Percentiles rank a stretch among this genome's conserved stretches.
Evolutionary conservation across 2,113 vertebrate genomes (phyloP).

Genomic region (Aphyosemion australe): DNA sequence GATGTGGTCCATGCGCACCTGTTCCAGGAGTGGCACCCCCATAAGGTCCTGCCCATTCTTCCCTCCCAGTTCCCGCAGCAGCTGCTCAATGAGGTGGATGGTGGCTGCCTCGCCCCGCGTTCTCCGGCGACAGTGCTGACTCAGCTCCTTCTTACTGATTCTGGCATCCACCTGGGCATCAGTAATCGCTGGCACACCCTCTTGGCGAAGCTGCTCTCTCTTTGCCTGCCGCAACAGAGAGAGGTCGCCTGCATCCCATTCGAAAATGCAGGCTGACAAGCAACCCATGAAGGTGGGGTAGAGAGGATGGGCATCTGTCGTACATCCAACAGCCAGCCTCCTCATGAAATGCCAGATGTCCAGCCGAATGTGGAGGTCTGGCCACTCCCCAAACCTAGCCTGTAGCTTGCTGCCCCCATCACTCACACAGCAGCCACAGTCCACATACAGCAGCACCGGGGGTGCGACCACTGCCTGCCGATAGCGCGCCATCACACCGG

Average conservation of each 20-base stretch:
- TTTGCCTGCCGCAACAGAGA: not conserved
- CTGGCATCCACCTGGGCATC: not conserved
- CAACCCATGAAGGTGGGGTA: not conserved
- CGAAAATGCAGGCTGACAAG: not conserved
- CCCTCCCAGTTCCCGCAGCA: not conserved
- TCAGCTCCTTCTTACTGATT: not conserved
- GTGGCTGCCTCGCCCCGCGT: not conserved
- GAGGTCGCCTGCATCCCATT: not conserved
- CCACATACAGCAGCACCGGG: not conserved
- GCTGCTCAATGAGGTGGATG: not conserved
- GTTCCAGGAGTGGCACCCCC: not conserved
- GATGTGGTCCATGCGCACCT: too few species aligned
- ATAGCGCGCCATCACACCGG: not conserved
- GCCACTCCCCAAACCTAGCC: not conserved
- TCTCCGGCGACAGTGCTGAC: not conserved
- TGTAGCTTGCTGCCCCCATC: not conserved
- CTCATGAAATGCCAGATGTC: slow-evolving; percentile 12
- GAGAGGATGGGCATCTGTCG: not conserved
- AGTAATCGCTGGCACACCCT: not conserved
- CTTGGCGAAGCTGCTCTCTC: not conserved
- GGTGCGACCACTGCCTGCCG: not conserved
- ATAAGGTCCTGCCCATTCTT: not conserved
- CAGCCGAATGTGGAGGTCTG: not conserved
- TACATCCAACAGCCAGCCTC: not conserved
- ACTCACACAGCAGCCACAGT: not conserved